Conservation (phyloP, 2,797 vertebrate species). For the Capromys pilorides region DNA sequence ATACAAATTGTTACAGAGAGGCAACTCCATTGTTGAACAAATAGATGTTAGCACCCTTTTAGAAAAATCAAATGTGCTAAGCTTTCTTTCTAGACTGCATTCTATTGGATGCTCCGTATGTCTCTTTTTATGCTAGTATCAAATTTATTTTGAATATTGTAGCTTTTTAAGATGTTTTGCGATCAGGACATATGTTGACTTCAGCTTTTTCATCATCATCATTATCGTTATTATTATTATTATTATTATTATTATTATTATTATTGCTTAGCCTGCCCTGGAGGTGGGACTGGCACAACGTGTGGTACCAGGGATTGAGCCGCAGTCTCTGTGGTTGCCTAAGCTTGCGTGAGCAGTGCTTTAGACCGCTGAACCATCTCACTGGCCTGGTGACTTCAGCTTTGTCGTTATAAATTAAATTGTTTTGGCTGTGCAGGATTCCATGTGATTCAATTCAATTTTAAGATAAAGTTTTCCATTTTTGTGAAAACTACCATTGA, state of each 20-base stretch:
- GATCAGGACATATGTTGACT: neutral
- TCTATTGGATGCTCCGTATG: neutral
- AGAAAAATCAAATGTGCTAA: neutral
- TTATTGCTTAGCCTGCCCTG: too few species aligned
- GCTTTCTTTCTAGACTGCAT: conserved; percentile 32
- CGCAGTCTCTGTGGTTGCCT: too few species aligned
- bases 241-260: too few species aligned
- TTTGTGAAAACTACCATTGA: neutral
- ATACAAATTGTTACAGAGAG: conserved; percentile 66
- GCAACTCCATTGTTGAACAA: conserved; percentile 71
- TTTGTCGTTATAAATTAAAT: conserved; percentile 20
- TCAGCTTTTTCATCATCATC: too few species aligned
- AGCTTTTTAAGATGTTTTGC: neutral
- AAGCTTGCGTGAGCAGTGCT: too few species aligned
- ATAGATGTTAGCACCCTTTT: conserved; percentile 61
- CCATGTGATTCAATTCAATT: conserved; percentile 24
- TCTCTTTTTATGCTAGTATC: neutral
- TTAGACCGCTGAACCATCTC: too few species aligned
- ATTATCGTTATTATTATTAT: too few species aligned
- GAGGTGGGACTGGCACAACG: too few species aligned
- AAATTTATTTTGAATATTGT: neutral
- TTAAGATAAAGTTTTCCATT: conserved; percentile 11
- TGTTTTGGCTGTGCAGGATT: neutral
- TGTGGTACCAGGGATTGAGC: too few species aligned
- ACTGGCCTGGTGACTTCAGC: neutral